A percentile compares a stretch with the other conserved stretches of the same genome.
Conservation (phyloP, 2,888 invertebrate genomes). For the Tenthredo livida region DNA sequence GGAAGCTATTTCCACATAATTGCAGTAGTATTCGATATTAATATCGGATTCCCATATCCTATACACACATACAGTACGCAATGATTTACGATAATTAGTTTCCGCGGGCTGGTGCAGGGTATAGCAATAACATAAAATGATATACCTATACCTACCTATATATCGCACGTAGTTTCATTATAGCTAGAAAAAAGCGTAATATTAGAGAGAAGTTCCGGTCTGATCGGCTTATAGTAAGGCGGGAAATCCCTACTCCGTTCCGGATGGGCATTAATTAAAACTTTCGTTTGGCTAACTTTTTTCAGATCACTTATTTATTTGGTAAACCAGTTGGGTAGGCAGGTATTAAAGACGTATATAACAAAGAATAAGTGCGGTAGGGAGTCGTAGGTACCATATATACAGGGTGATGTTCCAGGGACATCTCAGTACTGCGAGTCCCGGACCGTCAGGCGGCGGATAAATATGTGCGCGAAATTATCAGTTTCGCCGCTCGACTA, state of each 20-base stretch:
- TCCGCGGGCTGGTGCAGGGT: not conserved
- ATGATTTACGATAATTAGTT: not conserved
- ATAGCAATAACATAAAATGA: not conserved
- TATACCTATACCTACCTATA: too few species aligned
- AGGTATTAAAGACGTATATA: not conserved
- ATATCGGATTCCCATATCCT: too few species aligned
- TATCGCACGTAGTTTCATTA: not conserved
- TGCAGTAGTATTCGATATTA: not conserved
- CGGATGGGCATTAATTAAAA: conserved; percentile 10
- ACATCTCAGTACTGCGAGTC: too few species aligned
- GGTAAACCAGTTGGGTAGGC: not conserved
- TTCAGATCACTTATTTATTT: not conserved
- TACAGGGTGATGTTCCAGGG: too few species aligned
- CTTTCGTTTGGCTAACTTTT: not conserved
- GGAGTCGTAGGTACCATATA: not conserved
- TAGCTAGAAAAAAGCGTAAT: not conserved
- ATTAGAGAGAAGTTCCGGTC: not conserved
- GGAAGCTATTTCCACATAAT: not conserved
- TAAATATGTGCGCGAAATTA: too few species aligned
- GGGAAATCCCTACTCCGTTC: not conserved
- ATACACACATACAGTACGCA: too few species aligned
- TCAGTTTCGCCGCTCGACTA: too few species aligned
- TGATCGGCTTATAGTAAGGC: not conserved
- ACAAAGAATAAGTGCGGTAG: not conserved
- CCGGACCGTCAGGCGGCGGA: too few species aligned